Base-by-base conservation (phyloP, 2,797 vertebrate species). In the Sebastes aleutianus region DNA sequence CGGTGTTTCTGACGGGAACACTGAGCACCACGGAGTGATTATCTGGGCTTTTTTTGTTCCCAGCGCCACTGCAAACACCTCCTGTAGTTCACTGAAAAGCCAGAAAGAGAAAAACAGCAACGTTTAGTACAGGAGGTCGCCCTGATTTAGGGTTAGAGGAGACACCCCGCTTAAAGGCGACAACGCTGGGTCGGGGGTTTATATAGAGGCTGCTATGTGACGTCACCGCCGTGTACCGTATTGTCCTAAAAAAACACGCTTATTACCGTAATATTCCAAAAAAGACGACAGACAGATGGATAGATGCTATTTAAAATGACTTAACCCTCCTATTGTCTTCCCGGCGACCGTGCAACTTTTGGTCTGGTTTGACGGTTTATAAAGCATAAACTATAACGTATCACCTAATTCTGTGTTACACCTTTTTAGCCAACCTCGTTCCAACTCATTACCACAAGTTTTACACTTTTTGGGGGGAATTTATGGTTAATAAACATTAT, bases 31-130 rank as follows among this genome's bases (percentile, higher is more conserved):
- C 91, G 89, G 92, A 85, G 93, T 90, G 87, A 66, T 24, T 56
- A 8, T 76, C 74, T 27, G 36, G 73, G 89, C 89, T 94, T 94
- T 94, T 93, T 93, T 73, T 27, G 11, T 47, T 68, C 59, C 63
- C 47, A 6, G 3, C 39, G 53, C 34, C 20, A 27, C 59, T 24
- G 27, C 14, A 4, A 39, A 72, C n/a, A 3, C 82, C 88, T 84
- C 91, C 89, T 78, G 90, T 93, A 71, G 87, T 83, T 85, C 39
- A 50, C 92, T 94, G 92, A 94, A 94, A 66, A 95, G 92, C 93
- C 87, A 39, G 39, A 78, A 56, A 76, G 2, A 31, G 2, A 29
- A 89, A 93, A 94, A 94, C 93, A 95, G 90, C 53, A 87, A 90
- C 92, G 22, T 8, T 56, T 0, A 1, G 82, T 80, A 93, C 93